Percentiles rank a stretch among this genome's conserved stretches.
These are phyloP conservation scores for Euwallacea fornicatus DNA, from an alignment of 1,140 invertebrate genomes.

Conservation along the genomic window DNA sequence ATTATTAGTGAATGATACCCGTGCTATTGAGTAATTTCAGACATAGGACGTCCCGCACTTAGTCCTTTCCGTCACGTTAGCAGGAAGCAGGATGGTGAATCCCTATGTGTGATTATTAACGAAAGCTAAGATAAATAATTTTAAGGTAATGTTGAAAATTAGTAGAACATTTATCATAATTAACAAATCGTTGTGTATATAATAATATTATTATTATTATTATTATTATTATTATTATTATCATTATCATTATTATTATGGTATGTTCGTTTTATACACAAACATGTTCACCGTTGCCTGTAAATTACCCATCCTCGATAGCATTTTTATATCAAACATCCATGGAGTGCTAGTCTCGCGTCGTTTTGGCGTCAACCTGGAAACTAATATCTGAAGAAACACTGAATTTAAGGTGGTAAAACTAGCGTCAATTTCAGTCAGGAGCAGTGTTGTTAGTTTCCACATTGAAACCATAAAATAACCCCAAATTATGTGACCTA, in stretches of 20 bases:
- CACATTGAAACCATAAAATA: conserved; percentile 20
- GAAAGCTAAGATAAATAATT: background rate
- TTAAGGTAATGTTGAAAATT: conserved; percentile 23
- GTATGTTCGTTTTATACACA: conserved; percentile 30
- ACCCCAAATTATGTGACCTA: conserved; percentile 31
- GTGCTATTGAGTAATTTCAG: no score
- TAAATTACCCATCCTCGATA: conserved; percentile 28
- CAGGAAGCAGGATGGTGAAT: no score
- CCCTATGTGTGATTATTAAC: no score
- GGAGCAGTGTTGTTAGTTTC: background rate
- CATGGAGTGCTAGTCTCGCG: conserved; percentile 23
- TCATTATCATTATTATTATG: no score
- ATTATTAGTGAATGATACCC: no score
- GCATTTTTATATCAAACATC: conserved; percentile 29
- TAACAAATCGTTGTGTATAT: conserved; percentile 24
- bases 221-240: no score
- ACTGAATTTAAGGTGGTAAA: background rate
- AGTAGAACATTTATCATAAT: conserved; percentile 24
- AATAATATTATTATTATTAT: no score
- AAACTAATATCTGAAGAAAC: conserved; percentile 6
- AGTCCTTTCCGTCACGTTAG: no score
- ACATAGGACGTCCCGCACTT: no score
- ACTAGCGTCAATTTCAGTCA: background rate
- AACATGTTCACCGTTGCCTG: conserved; percentile 31
- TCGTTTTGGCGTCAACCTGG: conserved; percentile 2